Evolutionary conservation across 2,888 invertebrate genomes (phyloP).

Genomic region (Luffia ferchaultella): DNA sequence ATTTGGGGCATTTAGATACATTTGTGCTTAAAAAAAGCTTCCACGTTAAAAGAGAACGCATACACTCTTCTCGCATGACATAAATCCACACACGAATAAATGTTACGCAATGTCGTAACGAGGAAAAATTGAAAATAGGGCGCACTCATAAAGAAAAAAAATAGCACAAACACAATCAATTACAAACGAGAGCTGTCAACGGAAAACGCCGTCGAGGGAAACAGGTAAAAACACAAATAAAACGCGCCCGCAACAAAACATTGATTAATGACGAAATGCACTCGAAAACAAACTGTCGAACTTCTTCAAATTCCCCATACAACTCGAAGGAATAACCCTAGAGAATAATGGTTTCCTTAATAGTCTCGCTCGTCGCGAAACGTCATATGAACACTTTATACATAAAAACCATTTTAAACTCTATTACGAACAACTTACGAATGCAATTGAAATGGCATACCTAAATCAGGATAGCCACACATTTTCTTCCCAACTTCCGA

Average conservation of each 20-base stretch:
- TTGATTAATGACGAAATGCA: constrained; percentile 65
- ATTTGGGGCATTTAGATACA: no score
- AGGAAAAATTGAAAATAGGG: neutral
- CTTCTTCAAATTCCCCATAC: constrained; percentile 64
- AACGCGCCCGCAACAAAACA: constrained; percentile 51
- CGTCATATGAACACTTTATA: no score
- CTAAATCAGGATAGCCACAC: neutral
- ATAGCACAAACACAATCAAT: constrained; percentile 48
- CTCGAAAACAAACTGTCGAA: constrained; percentile 66
- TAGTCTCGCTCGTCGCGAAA: constrained; percentile 12
- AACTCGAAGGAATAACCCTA: constrained; percentile 55
- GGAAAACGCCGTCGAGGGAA: constrained; percentile 35
- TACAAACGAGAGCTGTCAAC: constrained; percentile 48
- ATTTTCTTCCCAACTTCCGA: constrained; percentile 3
- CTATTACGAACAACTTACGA: no score
- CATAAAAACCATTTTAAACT: no score
- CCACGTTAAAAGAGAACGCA: no score
- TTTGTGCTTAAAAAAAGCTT: no score
- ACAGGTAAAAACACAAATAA: constrained; percentile 57
- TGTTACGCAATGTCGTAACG: no score
- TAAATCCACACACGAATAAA: no score
- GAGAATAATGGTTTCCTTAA: constrained; percentile 64
- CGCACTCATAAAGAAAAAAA: neutral
- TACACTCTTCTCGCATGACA: no score
- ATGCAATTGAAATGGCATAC: no score